Evolutionary conservation across 2,113 vertebrate species (phyloP), one percentile per base, ranked within the genome.

Genomic region (Rhinichthys klamathensis): DNA sequence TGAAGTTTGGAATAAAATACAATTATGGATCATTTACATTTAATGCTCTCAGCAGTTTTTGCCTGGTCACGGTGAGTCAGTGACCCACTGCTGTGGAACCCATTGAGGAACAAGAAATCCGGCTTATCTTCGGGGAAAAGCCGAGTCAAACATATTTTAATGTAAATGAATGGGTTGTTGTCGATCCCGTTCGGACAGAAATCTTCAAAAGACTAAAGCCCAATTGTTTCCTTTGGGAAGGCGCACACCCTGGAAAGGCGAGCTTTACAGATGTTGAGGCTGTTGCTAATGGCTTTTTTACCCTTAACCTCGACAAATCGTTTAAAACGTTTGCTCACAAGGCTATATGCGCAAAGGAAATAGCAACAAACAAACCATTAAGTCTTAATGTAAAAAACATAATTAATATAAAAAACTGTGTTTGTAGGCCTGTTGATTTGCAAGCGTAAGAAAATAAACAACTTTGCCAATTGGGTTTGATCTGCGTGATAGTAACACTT

Each of bases 111-210:
- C 10, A 38, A 73, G 67, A 60, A 89, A 84, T 84, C 84, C 81
- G 76, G 81, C 63, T 86, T 76, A 86, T 75, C 74, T 65, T 35
- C 58, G 12, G 56, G 46, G 25, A 38, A 81, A 69, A 65, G 58
- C 78, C 78, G 58, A 67, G 67, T 77, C 75, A 77, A 83, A 25
- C 54, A 54, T 30, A 74, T 87, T 89, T 79, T 51, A 51, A 86
- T 89, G 87, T 21, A 85, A 85, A 89, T 87, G 18, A 25, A 38
- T 46, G 61, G 21, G 88, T 85, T 49, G 81, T 81, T 87, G n/a
- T n/a, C n/a, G 87, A 86, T 86, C 84, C 79, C 77, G 83, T 87
- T 87, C 86, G 85, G 88, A 87, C 87, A 84, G 81, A 83, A 70
- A 84, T 85, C 86, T 90, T 89, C 87, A 89, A 87, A 91, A 83